Evolutionary conservation across 2,888 invertebrate genomes (phyloP).

Genomic region (Rhaphigaster nebulosa): DNA sequence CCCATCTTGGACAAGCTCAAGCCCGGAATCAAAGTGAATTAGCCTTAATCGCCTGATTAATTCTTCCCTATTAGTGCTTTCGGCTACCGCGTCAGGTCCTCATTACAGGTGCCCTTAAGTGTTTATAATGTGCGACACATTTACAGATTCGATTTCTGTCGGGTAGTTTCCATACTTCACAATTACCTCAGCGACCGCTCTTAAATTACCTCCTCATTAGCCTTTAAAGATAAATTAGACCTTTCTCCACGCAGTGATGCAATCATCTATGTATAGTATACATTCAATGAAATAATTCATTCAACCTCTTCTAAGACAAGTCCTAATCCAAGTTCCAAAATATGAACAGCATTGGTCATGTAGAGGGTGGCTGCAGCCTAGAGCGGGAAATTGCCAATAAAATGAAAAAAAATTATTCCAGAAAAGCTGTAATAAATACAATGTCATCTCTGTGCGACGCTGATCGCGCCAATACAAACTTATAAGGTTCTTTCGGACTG

Average conservation of each 20-base stretch:
- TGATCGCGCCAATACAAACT: too few species aligned
- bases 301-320: neutral
- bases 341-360: too few species aligned
- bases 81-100: neutral
- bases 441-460: too few species aligned
- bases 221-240: neutral
- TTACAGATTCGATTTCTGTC: neutral
- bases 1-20: neutral
- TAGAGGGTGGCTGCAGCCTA: too few species aligned
- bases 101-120: neutral
- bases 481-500: too few species aligned
- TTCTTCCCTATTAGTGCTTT: constrained; percentile 36
- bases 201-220: neutral
- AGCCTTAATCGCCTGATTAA: constrained; percentile 35
- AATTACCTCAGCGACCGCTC: neutral
- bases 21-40: constrained; percentile 29
- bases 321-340: neutral
- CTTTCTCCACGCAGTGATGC: neutral
- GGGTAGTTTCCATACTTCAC: neutral
- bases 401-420: too few species aligned
- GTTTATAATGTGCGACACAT: constrained; percentile 36
- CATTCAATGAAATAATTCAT: neutral
- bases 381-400: too few species aligned
- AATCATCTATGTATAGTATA: neutral
- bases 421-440: too few species aligned